Conservation (phyloP, 2,888 invertebrate species). For the Cheilosia pagana region DNA sequence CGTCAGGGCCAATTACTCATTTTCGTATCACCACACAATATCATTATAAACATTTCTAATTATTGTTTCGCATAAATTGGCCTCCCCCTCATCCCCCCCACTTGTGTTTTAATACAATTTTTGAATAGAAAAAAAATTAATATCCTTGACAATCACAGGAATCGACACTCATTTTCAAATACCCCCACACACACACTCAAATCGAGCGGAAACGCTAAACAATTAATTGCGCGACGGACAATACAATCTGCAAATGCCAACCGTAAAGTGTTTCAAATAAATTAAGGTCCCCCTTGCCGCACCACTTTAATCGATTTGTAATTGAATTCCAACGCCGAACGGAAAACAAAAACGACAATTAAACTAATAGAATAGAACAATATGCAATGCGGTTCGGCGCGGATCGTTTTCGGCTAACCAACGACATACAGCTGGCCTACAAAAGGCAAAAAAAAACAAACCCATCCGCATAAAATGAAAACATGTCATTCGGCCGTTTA, state of each 20-base stretch:
- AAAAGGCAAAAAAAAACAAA: conserved; percentile 6
- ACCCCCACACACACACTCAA: not conserved
- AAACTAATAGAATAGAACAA: conserved; percentile 63
- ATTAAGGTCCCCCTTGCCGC: conserved; percentile 22
- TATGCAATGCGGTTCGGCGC: conserved; percentile 7
- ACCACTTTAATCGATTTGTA: conserved; percentile 70
- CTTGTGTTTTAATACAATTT: conserved; percentile 8
- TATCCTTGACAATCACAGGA: not conserved
- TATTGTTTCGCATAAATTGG: conserved; percentile 28
- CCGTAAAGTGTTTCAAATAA: conserved; percentile 57
- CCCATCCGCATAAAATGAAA: conserved; percentile 27
- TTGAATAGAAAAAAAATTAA: not conserved
- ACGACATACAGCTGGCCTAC: conserved; percentile 7
- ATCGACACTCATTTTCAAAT: not conserved
- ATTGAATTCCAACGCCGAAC: conserved; percentile 58
- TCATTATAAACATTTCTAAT: conserved; percentile 32
- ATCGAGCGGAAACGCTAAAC: conserved; percentile 41
- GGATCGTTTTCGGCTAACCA: conserved; percentile 12
- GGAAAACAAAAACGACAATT: conserved; percentile 47
- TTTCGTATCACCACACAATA: conserved; percentile 3
- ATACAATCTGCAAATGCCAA: conserved; percentile 52
- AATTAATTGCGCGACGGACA: conserved; percentile 36
- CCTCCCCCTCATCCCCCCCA: not conserved
- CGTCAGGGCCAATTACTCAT: conserved; percentile 28
- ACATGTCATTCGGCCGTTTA: conserved; percentile 33